Base-by-base conservation (phyloP, 2,113 vertebrate genomes). In the Gallinago paraguaiae region DNA sequence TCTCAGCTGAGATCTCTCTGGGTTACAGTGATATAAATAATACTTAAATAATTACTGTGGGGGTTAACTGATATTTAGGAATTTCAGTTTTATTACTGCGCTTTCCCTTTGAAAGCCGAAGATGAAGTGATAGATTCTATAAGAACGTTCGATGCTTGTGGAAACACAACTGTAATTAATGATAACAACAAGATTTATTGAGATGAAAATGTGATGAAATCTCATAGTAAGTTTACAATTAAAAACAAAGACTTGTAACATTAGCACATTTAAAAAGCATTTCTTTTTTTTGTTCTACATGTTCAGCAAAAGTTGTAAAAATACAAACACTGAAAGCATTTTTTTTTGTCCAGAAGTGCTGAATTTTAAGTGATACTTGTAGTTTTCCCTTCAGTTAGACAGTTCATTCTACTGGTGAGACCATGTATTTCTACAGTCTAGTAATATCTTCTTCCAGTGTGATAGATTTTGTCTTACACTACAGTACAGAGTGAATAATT, bases 391-490 rank as follows among this genome's bases (percentile, higher is more conserved):
- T 93, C 35, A 69, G 48, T 71, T 25, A 88, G 33, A 64, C 54
- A 86, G 85, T 84, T 75, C 45, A 82, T 84, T 91, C 83, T 56
- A 88, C 61, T 72, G 80, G 30, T 48, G 31, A 84, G 35, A 60
- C 35, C 82, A 57, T 46, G 70, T 33, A 89, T 76, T 93, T 91
- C 86, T 87, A 63, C 57, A 82, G 53, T 57, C 77, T 95, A 77
- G 83, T 82, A 85, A 54, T 82, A 71, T 77, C 56, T 82, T 84
- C 59, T 93, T 92, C 81, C 70, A 87, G 83, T 33, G 28, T 79
- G 83, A 89, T 91, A 72, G 57, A 67, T 96, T 95, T 96, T 91
- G 77, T 89, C 93, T 95, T 96, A 91, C 86, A 69, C 81, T 91
- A 88, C 70, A 82, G 83, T 64, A 76, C 31, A 91, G 83, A 93